Evolutionary conservation across 64 coral and sea anemone genomes (phyloP), one percentile per base, ranked within the genome.

Genomic region (Montipora cactus): DNA sequence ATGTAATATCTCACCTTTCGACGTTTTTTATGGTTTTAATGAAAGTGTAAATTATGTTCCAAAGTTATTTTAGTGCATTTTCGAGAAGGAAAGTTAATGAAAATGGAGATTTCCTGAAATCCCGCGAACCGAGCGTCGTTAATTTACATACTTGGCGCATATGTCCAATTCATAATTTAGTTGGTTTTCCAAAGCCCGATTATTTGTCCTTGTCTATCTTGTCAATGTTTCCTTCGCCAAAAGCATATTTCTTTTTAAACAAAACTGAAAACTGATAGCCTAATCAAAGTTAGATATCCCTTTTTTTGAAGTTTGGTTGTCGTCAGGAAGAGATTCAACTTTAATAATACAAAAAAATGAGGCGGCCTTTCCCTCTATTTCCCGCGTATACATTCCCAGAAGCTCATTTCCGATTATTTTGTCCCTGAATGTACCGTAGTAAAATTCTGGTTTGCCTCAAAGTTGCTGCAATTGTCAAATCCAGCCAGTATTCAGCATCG

Each of bases 131-230:
- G 81, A 84, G 25, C 58, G 78, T 67, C 81, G 81, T 59, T 71
- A 71, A 86, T 86, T 86, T 86, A 20, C 82, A 86, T 86, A 49
- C 13, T 86, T 86, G 82, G 62, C 82, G 45, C 22, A 50, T 86
- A 70, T 71, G 82, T 71, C 68, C 82, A 70, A 86, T 86, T 45
- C 4, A 86, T 86, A 86, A 86, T 86, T 86, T 71, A 72, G 72
- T 18, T 48, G 28, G 15, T 71, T 86, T 86, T 71, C 59, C 59
- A 84, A 49, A 86, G 64, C 61, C 4, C 3, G 10, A 48, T 4
- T 19, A 78, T 78, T 47, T 46, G 11, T 14, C 44, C 7, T 37
- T 20, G 44, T 78, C 44, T 18, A 37, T 37, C 37, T 37, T 37
- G 37, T 37, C 37, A 37, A 37, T 37, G 46, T 12, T 78, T 18